A percentile compares a stretch with the other conserved stretches of the same genome.
These are phyloP conservation scores for Drosophila trichaetosa DNA, from an alignment of 2,888 invertebrate genomes.

Conservation along the genomic window DNA sequence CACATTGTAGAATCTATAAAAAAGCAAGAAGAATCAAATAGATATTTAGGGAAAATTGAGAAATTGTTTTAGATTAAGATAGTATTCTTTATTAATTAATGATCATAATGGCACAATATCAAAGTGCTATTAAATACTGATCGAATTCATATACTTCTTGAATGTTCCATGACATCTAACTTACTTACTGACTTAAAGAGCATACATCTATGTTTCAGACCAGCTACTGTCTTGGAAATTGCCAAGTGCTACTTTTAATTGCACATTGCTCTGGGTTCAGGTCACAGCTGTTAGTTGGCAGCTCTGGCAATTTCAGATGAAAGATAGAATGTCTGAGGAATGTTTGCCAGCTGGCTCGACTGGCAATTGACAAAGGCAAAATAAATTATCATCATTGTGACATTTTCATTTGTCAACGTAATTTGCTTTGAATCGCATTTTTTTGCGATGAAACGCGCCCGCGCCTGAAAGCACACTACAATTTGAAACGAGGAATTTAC, in stretches of 20 bases:
- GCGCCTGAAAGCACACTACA: conserved; percentile 63
- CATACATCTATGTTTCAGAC: conserved; percentile 7
- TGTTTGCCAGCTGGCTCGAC: conserved; percentile 51
- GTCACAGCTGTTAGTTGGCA: conserved; percentile 35
- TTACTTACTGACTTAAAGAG: not conserved
- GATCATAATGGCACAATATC: not conserved
- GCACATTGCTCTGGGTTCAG: conserved; percentile 46
- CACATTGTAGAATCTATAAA: not conserved
- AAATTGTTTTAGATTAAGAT: no score
- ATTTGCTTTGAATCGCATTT: conserved; percentile 69
- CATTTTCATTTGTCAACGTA: conserved; percentile 78
- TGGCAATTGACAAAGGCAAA: conserved; percentile 72
- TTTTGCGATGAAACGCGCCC: conserved; percentile 35
- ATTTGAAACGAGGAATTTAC: conserved; percentile 60
- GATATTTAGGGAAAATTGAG: not conserved
- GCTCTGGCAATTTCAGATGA: conserved; percentile 47
- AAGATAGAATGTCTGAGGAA: conserved; percentile 63
- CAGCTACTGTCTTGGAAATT: conserved; percentile 24
- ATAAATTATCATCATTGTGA: conserved; percentile 78
- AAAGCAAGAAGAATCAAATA: no score
- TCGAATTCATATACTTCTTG: not conserved
- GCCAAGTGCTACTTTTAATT: conserved; percentile 62
- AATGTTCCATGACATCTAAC: not conserved
- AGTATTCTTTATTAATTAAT: not conserved
- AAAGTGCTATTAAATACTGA: not conserved